phyloP scores from a whole-genome alignment of 2,113 vertebrate species.

The Melanotaenia duboulayi region DNA sequence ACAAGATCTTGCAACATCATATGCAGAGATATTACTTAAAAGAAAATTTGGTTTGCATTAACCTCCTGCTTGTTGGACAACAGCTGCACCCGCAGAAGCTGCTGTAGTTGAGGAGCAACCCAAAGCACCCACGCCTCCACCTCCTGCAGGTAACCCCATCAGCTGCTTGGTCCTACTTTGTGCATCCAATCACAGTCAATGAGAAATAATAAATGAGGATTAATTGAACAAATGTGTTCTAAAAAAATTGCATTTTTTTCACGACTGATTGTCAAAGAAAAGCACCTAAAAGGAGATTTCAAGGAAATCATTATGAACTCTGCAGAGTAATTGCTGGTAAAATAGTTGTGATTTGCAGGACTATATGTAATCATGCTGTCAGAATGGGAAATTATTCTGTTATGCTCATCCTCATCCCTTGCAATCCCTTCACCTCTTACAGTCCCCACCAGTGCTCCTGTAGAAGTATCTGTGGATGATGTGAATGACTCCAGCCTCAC shows the following conservation, averaged over 20 bases:
- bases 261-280: neutral
- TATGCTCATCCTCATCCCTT: neutral
- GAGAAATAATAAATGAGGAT: neutral
- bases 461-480: slow-evolving; percentile 85
- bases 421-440: neutral
- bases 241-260: neutral
- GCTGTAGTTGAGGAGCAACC: slow-evolving; percentile 70
- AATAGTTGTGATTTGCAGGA: neutral
- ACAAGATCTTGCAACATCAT: neutral
- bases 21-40: neutral
- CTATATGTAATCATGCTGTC: neutral
- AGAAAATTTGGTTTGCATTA: slow-evolving; percentile 20
- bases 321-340: neutral
- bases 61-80: slow-evolving; percentile 43
- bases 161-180: neutral
- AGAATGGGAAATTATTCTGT: neutral
- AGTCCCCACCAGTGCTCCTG: slow-evolving; percentile 87
- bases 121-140: slow-evolving; percentile 76
- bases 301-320: neutral
- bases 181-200: neutral
- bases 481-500: slow-evolving; percentile 86
- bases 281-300: neutral
- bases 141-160: slow-evolving; percentile 73
- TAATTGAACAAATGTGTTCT: neutral
- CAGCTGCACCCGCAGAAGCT: slow-evolving; percentile 72